phyloP scores from a whole-genome alignment of 1,140 invertebrate species.

The Micrasema longulum region DNA sequence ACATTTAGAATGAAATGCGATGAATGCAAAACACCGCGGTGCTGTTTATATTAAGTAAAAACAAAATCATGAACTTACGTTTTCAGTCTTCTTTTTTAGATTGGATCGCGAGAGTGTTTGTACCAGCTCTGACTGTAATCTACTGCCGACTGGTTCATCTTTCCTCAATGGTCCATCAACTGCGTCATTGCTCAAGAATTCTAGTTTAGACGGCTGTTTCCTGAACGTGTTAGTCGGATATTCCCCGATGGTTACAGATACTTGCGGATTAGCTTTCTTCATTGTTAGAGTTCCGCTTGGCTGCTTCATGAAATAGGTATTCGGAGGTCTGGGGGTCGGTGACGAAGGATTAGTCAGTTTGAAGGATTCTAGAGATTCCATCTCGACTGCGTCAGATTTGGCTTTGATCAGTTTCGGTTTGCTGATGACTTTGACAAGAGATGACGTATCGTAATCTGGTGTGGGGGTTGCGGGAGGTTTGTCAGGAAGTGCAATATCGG shows the following conservation, averaged over 20 bases:
- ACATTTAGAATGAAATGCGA: background rate
- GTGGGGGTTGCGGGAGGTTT: slow-evolving; percentile 70
- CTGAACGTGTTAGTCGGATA: slow-evolving; percentile 71
- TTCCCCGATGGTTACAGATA: slow-evolving; percentile 77
- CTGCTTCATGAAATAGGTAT: slow-evolving; percentile 73
- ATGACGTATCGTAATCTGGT: slow-evolving; percentile 71
- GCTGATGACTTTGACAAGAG: slow-evolving; percentile 56
- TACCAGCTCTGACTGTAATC: slow-evolving; percentile 77
- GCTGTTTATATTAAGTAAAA: background rate
- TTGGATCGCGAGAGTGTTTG: slow-evolving; percentile 80
- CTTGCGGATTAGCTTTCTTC: slow-evolving; percentile 65
- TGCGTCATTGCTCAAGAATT: slow-evolving; percentile 71
- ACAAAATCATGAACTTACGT: slow-evolving; percentile 62
- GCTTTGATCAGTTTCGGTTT: slow-evolving; percentile 60
- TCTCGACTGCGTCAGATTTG: slow-evolving; percentile 71
- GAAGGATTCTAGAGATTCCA: slow-evolving; percentile 80
- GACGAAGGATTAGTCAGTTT: slow-evolving; percentile 73
- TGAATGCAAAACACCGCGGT: slow-evolving; percentile 3
- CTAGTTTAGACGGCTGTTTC: slow-evolving; percentile 75
- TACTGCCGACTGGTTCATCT: slow-evolving; percentile 69
- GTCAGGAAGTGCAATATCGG: slow-evolving; percentile 39
- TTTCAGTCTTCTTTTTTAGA: slow-evolving; percentile 76
- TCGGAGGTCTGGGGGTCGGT: slow-evolving; percentile 73
- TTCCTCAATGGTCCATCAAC: slow-evolving; percentile 58
- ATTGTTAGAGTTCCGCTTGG: slow-evolving; percentile 64